A percentile compares a stretch with the other conserved stretches of the same genome.
Conservation (phyloP, 2,888 invertebrate genomes). For the Athetis lepigone region DNA sequence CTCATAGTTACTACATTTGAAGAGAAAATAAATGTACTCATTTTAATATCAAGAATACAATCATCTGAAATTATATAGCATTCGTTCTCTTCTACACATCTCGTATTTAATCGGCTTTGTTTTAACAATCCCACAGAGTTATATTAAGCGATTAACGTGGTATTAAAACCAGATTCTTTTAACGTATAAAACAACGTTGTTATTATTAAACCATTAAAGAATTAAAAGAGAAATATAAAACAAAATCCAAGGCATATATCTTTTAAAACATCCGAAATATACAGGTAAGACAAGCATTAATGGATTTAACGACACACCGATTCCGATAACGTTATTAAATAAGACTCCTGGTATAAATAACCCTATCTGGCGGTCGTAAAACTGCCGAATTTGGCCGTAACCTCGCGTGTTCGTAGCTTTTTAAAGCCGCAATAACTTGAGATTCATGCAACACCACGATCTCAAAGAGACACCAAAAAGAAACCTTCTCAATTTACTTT, state of each 20-base stretch:
- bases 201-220: conserved; percentile 59
- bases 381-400: conserved; percentile 76
- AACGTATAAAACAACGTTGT: conserved; percentile 16
- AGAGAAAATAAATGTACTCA: no score
- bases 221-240: conserved; percentile 59
- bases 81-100: neutral
- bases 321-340: conserved; percentile 85
- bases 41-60: no score
- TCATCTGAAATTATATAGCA: neutral
- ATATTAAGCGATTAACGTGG: conserved; percentile 10
- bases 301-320: conserved; percentile 79
- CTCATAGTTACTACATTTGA: no score
- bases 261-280: conserved; percentile 72
- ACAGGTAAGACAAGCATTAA: conserved; percentile 78
- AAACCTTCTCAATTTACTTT: conserved; percentile 40
- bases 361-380: conserved; percentile 80
- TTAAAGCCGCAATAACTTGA: conserved; percentile 65
- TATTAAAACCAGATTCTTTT: conserved; percentile 33
- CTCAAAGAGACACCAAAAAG: conserved; percentile 58
- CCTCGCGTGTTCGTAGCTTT: conserved; percentile 70
- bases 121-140: neutral
- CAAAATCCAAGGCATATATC: conserved; percentile 65
- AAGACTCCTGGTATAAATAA: conserved; percentile 82
- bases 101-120: neutral
- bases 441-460: conserved; percentile 61